Conservation (phyloP, 2,888 invertebrate genomes). For the Aporophyla lueneburgensis region DNA sequence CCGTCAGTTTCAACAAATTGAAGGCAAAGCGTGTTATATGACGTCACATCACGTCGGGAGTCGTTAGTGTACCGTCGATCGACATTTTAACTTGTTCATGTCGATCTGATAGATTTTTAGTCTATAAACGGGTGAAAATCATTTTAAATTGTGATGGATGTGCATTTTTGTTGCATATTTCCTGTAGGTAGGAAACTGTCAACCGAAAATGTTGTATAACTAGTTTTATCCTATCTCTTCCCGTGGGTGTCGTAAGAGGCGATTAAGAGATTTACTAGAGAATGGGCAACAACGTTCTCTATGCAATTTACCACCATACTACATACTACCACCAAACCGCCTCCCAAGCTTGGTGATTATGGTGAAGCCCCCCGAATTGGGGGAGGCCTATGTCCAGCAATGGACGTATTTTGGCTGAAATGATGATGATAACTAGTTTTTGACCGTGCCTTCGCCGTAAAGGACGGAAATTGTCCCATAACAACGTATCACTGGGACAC, state of each 20-base stretch:
- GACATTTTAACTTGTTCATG: conserved; percentile 39
- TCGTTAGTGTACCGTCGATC: conserved; percentile 37
- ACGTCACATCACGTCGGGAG: conserved; percentile 17
- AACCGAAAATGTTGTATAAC: background rate
- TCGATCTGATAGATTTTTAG: conserved; percentile 45
- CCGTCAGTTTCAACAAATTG: conserved; percentile 32
- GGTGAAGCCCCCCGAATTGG: no score
- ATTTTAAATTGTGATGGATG: conserved; percentile 42
- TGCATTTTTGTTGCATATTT: conserved; percentile 1
- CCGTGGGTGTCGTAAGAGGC: no score
- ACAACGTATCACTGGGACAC: background rate
- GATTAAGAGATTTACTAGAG: no score
- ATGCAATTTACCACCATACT: no score
- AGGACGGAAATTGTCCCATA: background rate
- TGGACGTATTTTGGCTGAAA: no score
- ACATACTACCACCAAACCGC: no score
- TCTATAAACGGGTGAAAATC: conserved; percentile 22
- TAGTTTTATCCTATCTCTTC: no score
- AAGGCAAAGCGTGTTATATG: conserved; percentile 17
- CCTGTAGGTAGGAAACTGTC: background rate
- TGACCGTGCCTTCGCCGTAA: background rate
- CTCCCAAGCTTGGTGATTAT: no score
- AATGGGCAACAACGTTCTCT: no score
- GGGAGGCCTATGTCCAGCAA: no score
- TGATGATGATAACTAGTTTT: background rate